Evolutionary conservation across 2,113 vertebrate species (phyloP).

Genomic region (Rutilus rutilus): DNA sequence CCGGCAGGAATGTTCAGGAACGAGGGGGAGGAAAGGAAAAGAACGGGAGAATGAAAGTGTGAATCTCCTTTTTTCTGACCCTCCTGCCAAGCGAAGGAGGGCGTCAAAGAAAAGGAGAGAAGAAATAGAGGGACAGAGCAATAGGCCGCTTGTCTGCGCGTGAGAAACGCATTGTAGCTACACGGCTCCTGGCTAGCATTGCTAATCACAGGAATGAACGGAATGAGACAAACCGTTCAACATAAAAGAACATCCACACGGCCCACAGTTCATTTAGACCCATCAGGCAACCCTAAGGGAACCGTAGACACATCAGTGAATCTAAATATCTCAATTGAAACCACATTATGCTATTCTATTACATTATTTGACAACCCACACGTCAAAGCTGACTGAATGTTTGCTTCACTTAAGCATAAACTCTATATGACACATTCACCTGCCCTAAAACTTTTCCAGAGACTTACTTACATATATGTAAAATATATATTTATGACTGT

Average conservation of each 20-base stretch:
- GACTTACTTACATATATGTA: neutral
- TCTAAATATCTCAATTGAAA: slow-evolving; percentile 5
- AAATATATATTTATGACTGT: neutral
- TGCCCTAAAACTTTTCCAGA: neutral
- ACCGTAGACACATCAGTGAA: neutral
- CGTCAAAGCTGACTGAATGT: neutral
- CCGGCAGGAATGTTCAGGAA: slow-evolving; percentile 66
- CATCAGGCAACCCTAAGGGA: neutral
- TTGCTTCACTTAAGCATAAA: neutral
- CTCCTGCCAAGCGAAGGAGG: slow-evolving; percentile 47
- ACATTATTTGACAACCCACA: neutral
- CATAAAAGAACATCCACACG: slow-evolving; percentile 5
- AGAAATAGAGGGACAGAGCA: slow-evolving; percentile 22
- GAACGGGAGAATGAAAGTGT: slow-evolving; percentile 43
- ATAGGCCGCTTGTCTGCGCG: slow-evolving; percentile 41
- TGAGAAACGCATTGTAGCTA: slow-evolving; percentile 49
- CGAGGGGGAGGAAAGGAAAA: slow-evolving; percentile 51
- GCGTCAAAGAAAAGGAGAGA: slow-evolving; percentile 59
- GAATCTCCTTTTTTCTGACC: slow-evolving; percentile 46
- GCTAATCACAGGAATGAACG: slow-evolving; percentile 71
- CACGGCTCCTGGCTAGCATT: slow-evolving; percentile 55
- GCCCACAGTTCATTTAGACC: slow-evolving; percentile 30
- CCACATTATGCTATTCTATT: neutral
- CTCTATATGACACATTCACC: neutral
- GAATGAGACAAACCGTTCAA: slow-evolving; percentile 56